Evolutionary conservation across 2,797 vertebrate genomes (phyloP), one percentile per base, ranked within the genome.

Genomic region (Australoheros facetus): DNA sequence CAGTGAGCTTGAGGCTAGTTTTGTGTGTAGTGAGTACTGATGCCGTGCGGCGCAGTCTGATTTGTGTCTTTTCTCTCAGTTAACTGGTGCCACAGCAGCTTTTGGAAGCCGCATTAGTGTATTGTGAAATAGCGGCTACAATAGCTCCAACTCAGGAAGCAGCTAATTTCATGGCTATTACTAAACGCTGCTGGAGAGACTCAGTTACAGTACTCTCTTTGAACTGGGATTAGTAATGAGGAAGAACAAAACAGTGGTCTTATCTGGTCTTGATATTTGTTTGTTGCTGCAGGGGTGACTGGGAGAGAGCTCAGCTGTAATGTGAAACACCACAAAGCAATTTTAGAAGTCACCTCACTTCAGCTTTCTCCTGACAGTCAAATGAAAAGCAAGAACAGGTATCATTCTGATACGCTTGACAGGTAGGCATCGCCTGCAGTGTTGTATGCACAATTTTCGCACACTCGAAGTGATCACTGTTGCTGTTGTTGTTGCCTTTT

Each of bases 101-200:
- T 76, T 75, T 30, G 26, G 80, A 62, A 59, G 34, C 26, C 58
- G 64, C 37, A 59, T 77, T 53, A 28, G 62, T 10, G 9, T 54
- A 56, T 51, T 70, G 71, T 42, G 70, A 62, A 45, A 57, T n/a
- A 72, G 59, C 48, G 55, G 56, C 79, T 34, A 32, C 45, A 72
- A 70, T 42, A 59, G 56, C 53, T 73, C 59, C 54, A 37, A n/a
- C n/a, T 14, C 54, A 56, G 56, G 64, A 78, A 70, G 39, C 69
- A 79, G 77, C 83, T 94, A 80, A 93, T 93, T 93, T 94, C 86
- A 93, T 77, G 90, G 89, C 73, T 85, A 84, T 92, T 89, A 89
- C 57, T 77, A 73, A 74, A 59, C 60, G 77, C 80, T 85, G 84
- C 75, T 57, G 45, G 30, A 73, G 79, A 87, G 84, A 83, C 82